Percentiles rank a stretch among this genome's conserved stretches.
These are phyloP conservation scores for Chloebia gouldiae DNA, from an alignment of 2,113 vertebrate genomes.

Conservation along the genomic window DNA sequence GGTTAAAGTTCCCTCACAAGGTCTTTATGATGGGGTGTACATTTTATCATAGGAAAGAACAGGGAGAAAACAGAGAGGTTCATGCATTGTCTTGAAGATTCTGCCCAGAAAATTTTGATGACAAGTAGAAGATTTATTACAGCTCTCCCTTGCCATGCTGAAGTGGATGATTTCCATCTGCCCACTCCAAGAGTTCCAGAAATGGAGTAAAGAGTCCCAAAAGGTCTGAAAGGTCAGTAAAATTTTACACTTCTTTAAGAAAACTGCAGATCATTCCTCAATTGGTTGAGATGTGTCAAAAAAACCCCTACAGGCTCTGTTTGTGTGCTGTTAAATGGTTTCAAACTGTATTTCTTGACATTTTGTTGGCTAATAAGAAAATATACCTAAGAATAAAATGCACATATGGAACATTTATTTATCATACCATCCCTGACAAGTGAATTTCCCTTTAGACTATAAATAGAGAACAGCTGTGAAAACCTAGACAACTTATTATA, in stretches of 20 bases:
- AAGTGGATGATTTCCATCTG: not conserved
- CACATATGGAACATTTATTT: slow-evolving; percentile 35
- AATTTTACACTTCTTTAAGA: not conserved
- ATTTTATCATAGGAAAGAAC: not conserved
- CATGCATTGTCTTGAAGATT: not conserved
- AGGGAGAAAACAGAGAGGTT: not conserved
- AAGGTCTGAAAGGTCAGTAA: slow-evolving; percentile 2
- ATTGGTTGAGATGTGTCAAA: not conserved
- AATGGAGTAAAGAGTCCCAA: not conserved
- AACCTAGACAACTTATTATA: not conserved
- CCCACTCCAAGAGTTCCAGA: not conserved
- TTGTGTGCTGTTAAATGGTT: not conserved
- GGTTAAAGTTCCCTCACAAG: not conserved
- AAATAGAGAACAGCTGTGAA: slow-evolving; percentile 60
- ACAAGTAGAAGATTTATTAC: not conserved
- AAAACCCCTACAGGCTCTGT: not conserved
- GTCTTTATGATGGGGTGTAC: not conserved
- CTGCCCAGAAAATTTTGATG: not conserved
- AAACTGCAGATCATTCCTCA: not conserved
- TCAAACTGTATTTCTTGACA: slow-evolving; percentile 6
- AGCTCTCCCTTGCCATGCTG: not conserved
- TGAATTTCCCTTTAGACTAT: slow-evolving; percentile 28
- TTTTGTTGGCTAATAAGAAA: slow-evolving; percentile 25
- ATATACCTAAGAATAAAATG: slow-evolving; percentile 4
- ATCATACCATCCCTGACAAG: slow-evolving; percentile 37